A percentile compares a stretch with the other conserved stretches of the same genome.
Conservation (phyloP, 2,888 invertebrate genomes). For the Cristatella mucedo region DNA sequence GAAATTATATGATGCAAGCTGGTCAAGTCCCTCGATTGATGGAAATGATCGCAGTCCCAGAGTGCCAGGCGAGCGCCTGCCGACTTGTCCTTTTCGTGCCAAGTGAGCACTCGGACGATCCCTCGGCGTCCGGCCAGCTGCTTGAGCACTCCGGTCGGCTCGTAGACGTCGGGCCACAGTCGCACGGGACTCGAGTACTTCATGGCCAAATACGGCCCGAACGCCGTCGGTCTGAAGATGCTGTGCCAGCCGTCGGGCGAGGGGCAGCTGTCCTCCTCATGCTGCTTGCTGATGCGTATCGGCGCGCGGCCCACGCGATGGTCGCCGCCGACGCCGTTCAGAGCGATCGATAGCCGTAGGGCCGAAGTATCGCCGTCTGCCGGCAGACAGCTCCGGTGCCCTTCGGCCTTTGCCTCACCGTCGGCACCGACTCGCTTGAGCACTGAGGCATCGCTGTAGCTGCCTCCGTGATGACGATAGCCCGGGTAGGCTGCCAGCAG, state of each 20-base stretch:
- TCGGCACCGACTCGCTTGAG: conserved; percentile 18
- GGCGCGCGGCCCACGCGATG: conserved; percentile 27
- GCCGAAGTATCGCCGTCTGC: conserved; percentile 27
- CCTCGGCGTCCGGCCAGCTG: conserved; percentile 29
- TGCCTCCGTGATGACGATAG: conserved; percentile 26
- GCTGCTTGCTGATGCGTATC: conserved; percentile 24
- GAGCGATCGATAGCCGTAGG: conserved; percentile 25
- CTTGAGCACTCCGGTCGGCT: conserved; percentile 22
- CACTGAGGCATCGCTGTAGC: conserved; percentile 21
- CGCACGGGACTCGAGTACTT: conserved; percentile 27
- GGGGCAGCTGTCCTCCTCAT: conserved; percentile 23
- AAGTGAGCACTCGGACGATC: conserved; percentile 29
- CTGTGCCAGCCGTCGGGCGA: conserved; percentile 24
- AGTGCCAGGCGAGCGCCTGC: conserved; percentile 32
- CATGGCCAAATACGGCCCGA: conserved; percentile 29
- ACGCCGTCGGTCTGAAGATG: conserved; percentile 30
- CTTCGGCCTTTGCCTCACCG: not conserved
- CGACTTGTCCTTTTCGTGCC: conserved; percentile 22
- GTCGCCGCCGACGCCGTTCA: conserved; percentile 25
- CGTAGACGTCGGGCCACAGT: conserved; percentile 16
- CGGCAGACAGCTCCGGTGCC: conserved; percentile 11
- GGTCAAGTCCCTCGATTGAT: conserved; percentile 31
- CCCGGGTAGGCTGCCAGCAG: conserved; percentile 26
- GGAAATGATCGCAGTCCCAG: conserved; percentile 34
- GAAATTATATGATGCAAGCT: conserved; percentile 23